phyloP scores from a whole-genome alignment of 1,140 invertebrate genomes.

The Tetragnatha versicolor region DNA sequence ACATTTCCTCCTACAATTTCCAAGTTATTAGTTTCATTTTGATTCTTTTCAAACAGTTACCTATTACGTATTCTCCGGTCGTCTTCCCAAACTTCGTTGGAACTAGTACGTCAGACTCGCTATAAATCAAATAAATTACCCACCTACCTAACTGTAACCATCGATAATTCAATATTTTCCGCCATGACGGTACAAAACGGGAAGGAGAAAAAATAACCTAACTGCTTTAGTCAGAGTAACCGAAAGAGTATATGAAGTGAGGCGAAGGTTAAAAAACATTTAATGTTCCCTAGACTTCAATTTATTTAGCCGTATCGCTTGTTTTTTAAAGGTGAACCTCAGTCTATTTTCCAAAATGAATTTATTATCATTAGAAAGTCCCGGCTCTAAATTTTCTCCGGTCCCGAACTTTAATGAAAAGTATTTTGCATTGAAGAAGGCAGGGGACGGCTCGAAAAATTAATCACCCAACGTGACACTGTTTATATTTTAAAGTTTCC shows the following conservation, averaged over 20 bases:
- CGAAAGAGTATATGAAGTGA: background rate
- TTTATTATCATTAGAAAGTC: background rate
- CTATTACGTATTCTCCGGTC: background rate
- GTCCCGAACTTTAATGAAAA: background rate
- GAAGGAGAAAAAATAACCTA: background rate
- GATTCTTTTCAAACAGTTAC: background rate
- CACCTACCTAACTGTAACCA: background rate
- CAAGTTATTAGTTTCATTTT: background rate
- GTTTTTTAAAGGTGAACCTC: background rate
- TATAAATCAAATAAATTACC: background rate
- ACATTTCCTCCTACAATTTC: background rate
- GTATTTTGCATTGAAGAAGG: background rate
- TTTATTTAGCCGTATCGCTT: background rate
- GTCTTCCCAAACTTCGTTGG: background rate
- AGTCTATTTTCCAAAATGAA: background rate
- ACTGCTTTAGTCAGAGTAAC: background rate
- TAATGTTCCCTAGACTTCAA: background rate
- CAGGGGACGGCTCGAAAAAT: background rate
- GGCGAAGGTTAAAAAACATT: background rate
- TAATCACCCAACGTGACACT: too few species aligned
- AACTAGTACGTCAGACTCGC: background rate
- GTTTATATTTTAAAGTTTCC: too few species aligned
- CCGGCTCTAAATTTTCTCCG: background rate
- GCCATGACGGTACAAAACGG: background rate
- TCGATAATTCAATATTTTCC: background rate